phyloP scores from a whole-genome alignment of 2,113 vertebrate species.

The Crotalus helleri region DNA sequence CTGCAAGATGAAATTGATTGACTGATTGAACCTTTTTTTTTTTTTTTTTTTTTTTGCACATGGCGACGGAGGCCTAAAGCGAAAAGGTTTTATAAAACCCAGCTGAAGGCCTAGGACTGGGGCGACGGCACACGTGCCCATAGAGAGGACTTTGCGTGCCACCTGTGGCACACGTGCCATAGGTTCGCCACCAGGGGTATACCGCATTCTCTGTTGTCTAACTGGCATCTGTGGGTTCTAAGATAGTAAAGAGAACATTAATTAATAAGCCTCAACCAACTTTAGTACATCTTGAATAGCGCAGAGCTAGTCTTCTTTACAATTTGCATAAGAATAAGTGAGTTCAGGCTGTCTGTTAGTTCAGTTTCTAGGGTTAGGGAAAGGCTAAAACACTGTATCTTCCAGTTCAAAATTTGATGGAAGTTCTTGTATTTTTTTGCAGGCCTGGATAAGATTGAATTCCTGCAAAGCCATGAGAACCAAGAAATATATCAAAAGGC shows the following conservation, averaged over 20 bases:
- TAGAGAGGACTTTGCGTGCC: too few relatives aligned
- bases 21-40: too few relatives aligned
- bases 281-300: neutral
- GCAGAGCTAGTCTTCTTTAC: neutral
- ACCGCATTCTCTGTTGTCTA: neutral
- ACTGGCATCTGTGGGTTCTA: neutral
- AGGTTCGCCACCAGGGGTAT: too few relatives aligned
- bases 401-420: neutral
- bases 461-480: constrained; percentile 96
- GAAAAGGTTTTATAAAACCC: too few relatives aligned
- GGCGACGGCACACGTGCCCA: too few relatives aligned
- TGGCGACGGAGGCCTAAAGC: too few relatives aligned
- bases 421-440: constrained; percentile 35
- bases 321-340: neutral
- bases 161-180: too few relatives aligned
- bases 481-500: constrained; percentile 99
- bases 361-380: neutral
- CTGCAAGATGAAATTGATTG: too few relatives aligned
- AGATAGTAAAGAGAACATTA: neutral
- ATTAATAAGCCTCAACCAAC: neutral
- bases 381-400: neutral
- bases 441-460: constrained; percentile 98
- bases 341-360: neutral
- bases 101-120: too few relatives aligned
- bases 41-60: too few relatives aligned